These are phyloP conservation scores for Alcedo quadribrachys DNA, from an alignment of 2,797 vertebrate genomes.

Conservation along the genomic window DNA sequence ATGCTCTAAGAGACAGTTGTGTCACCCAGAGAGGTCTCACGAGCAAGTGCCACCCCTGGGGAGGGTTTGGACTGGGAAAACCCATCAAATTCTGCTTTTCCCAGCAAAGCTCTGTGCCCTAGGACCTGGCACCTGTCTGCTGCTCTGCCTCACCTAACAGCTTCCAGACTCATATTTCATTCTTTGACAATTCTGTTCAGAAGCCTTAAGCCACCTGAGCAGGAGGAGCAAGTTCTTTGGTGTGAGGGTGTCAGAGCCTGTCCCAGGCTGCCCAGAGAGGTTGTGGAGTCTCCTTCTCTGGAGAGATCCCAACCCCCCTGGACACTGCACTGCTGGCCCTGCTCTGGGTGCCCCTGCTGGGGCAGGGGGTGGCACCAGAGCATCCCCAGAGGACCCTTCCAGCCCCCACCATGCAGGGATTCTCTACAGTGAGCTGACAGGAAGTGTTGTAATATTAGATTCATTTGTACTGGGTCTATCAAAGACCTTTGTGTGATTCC, in stretches of 20 bases:
- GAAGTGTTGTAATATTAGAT: neutral
- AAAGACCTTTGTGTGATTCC: neutral
- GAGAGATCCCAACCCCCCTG: no score
- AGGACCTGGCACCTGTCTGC: neutral
- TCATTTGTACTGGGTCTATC: neutral
- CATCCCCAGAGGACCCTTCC: neutral
- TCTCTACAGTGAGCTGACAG: neutral
- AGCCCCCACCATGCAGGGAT: neutral
- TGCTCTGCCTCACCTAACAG: neutral
- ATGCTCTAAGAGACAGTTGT: fast-evolving
- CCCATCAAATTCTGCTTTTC: neutral
- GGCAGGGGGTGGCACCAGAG: no score
- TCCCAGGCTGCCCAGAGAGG: no score
- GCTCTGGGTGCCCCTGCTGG: no score
- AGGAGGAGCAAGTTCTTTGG: no score
- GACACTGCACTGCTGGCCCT: no score
- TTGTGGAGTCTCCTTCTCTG: no score
- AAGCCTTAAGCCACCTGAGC: neutral
- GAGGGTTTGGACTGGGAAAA: neutral
- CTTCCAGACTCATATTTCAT: neutral
- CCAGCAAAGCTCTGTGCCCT: neutral
- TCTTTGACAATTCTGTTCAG: neutral
- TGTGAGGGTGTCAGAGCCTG: no score
- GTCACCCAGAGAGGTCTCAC: neutral
- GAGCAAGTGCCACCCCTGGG: neutral